Percentiles rank a stretch among this genome's conserved stretches.
phyloP scores from a whole-genome alignment of 2,797 vertebrate genomes.

The Megalops cyprinoides region DNA sequence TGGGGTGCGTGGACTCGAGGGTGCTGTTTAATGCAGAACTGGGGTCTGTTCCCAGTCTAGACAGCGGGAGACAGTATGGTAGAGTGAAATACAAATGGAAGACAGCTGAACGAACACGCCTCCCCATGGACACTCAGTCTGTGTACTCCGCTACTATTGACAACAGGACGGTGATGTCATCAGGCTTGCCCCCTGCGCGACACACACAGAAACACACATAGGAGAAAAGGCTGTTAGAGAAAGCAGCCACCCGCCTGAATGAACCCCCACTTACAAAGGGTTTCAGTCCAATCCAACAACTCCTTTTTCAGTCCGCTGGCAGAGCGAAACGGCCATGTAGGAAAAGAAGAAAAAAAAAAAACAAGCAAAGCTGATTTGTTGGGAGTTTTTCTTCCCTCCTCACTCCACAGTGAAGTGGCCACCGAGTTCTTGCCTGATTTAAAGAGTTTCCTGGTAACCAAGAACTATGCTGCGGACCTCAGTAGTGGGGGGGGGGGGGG shows the following conservation, averaged over 20 bases:
- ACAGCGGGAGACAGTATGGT: constrained; percentile 74
- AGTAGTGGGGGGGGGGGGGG: too few species aligned
- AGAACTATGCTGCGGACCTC: too few species aligned
- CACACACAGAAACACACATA: background rate
- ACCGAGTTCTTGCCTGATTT: too few species aligned
- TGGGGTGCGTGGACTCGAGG: constrained; percentile 35
- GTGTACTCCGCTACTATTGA: constrained; percentile 98
- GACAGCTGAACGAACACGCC: constrained; percentile 38
- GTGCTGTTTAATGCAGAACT: too few species aligned
- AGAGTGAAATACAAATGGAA: constrained; percentile 52
- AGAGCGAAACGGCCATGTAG: too few species aligned
- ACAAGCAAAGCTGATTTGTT: too few species aligned
- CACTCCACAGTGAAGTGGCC: too few species aligned
- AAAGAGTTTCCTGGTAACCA: too few species aligned
- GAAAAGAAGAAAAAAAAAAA: too few species aligned
- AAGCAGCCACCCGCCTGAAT: background rate
- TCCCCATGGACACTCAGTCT: constrained; percentile 75
- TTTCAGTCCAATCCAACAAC: too few species aligned
- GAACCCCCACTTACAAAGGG: background rate
- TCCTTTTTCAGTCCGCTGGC: too few species aligned
- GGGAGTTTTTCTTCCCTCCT: too few species aligned
- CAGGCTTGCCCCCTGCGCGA: constrained; percentile 92
- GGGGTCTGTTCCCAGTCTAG: constrained; percentile 62
- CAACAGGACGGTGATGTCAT: constrained; percentile 97
- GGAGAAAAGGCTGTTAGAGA: background rate